These are phyloP conservation scores for Theonella swinhoei DNA, from an alignment of 37 sponge, comb jelly and placozoan genomes.

Conservation along the genomic window DNA sequence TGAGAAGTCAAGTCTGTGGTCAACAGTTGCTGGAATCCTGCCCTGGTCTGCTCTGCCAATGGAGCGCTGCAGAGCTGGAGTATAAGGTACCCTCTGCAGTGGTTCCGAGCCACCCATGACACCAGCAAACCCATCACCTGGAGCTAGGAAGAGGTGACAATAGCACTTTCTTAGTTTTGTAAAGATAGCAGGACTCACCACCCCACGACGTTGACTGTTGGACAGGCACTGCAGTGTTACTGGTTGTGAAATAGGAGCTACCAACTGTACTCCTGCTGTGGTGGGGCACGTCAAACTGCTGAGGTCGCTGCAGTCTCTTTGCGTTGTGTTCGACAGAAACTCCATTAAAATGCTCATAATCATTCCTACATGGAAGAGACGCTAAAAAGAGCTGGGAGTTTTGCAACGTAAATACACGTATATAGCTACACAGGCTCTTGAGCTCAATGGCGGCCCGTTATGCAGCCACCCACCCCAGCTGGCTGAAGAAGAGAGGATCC, in stretches of 20 bases:
- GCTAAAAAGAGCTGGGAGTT: no score
- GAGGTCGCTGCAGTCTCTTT: no score
- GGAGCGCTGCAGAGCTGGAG: conserved; percentile 30
- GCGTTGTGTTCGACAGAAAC: no score
- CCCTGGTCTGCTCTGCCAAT: neutral
- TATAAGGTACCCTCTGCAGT: conserved; percentile 60
- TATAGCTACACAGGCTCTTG: no score
- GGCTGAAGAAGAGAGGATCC: conserved; percentile 33
- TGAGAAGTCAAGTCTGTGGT: conserved; percentile 49
- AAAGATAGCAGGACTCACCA: neutral
- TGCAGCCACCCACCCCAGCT: conserved; percentile 17
- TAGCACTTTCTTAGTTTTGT: no score
- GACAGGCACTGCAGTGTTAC: neutral
- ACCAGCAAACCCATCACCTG: conserved; percentile 42
- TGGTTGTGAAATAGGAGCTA: no score
- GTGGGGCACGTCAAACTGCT: no score
- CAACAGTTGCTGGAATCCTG: conserved; percentile 36
- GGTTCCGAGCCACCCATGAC: neutral
- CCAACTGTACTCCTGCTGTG: no score
- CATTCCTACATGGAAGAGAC: no score
- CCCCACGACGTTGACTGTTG: neutral
- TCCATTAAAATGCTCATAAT: no score
- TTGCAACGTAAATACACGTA: no score
- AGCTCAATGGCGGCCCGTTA: no score
- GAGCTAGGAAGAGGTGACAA: conserved; percentile 11